Conservation (phyloP, 1,140 invertebrate species). For the Coptotermes formosanus region DNA sequence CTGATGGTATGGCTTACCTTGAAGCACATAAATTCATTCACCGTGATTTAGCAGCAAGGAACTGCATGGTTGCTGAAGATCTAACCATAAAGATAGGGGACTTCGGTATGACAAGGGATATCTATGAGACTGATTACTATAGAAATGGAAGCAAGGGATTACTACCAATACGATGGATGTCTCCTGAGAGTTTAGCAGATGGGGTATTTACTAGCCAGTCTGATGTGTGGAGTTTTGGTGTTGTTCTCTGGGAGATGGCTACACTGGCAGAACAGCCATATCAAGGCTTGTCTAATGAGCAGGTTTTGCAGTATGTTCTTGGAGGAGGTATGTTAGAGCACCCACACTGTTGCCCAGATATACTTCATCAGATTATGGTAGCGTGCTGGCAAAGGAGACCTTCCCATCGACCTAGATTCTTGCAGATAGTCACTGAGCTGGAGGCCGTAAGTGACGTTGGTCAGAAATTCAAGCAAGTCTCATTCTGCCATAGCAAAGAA, state of each 20-base stretch:
- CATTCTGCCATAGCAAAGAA: constrained; percentile 22
- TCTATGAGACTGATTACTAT: constrained; percentile 98
- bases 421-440: constrained; percentile 41
- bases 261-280: constrained; percentile 97
- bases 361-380: constrained; percentile 85
- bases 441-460: constrained; percentile 6
- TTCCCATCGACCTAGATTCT: constrained; percentile 75
- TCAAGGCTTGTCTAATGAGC: constrained; percentile 71
- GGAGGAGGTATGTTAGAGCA: constrained; percentile 88
- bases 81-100: constrained; percentile 94
- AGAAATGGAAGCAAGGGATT: constrained; percentile 77
- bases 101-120: constrained; percentile 93
- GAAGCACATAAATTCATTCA: constrained; percentile 94
- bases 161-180: constrained; percentile 90
- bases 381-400: constrained; percentile 83
- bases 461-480: constrained; percentile 9
- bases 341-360: constrained; percentile 90
- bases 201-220: constrained; percentile 88
- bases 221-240: constrained; percentile 96
- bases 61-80: constrained; percentile 93
- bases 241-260: constrained; percentile 98
- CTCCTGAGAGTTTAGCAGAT: constrained; percentile 94
- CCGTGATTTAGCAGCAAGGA: constrained; percentile 95
- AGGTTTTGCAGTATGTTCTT: constrained; percentile 79
- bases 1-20: constrained; percentile 98